Evolutionary conservation across 2,113 vertebrate genomes (phyloP).

Genomic region (Cheirogaleus medius): DNA sequence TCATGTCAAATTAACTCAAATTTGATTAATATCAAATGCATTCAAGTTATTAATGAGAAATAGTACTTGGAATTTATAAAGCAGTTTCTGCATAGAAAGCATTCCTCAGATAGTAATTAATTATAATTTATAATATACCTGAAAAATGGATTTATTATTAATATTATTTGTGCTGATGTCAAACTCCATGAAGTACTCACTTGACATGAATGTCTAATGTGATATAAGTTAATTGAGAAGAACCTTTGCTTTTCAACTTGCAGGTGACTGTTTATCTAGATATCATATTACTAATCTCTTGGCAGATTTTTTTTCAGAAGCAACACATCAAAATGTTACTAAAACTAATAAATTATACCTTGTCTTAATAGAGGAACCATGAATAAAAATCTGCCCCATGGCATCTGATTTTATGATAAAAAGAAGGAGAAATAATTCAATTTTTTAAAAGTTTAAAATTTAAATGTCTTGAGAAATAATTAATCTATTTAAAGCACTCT

Average conservation of each 20-base stretch:
- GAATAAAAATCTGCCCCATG: constrained; percentile 57
- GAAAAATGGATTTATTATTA: constrained; percentile 62
- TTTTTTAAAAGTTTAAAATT: constrained; percentile 18
- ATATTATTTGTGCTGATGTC: constrained; percentile 64
- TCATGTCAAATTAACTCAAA: constrained; percentile 53
- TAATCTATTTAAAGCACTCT: constrained; percentile 52
- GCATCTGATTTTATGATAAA: constrained; percentile 61
- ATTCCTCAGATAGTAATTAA: constrained; percentile 40
- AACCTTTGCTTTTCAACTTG: constrained; percentile 53
- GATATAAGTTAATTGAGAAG: constrained; percentile 56
- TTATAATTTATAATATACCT: constrained; percentile 39
- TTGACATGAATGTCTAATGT: constrained; percentile 57
- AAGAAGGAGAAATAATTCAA: background rate
- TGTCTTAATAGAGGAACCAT: constrained; percentile 28
- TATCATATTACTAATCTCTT: constrained; percentile 46
- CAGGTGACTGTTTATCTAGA: constrained; percentile 34
- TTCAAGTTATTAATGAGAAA: constrained; percentile 66
- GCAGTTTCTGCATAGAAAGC: constrained; percentile 36
- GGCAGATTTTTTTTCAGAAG: constrained; percentile 54
- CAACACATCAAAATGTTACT: constrained; percentile 56
- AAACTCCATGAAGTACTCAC: constrained; percentile 11
- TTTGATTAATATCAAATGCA: constrained; percentile 63
- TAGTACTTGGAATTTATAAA: constrained; percentile 39
- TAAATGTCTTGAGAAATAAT: constrained; percentile 52
- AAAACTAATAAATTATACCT: constrained; percentile 65